phyloP scores from a whole-genome alignment of 2,797 vertebrate genomes.

The Masticophis lateralis region DNA sequence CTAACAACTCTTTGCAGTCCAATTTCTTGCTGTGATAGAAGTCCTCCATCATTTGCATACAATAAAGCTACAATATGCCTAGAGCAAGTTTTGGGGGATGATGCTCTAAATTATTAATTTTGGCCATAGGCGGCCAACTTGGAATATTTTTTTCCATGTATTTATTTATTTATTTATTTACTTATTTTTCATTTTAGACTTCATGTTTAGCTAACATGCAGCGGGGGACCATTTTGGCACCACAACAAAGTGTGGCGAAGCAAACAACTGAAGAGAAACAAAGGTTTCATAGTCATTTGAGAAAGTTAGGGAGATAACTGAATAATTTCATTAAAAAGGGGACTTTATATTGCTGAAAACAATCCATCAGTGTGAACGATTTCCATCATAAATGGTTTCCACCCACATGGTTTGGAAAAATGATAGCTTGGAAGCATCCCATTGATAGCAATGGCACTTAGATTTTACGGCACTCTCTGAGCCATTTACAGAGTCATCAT shows the following conservation, averaged over 20 bases:
- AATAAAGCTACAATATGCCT: neutral
- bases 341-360: neutral
- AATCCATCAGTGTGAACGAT: neutral
- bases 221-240: neutral
- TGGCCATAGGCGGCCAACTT: neutral
- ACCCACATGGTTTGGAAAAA: neutral
- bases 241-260: neutral
- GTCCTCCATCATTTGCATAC: neutral
- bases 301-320: neutral
- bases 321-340: neutral
- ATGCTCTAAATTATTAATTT: neutral
- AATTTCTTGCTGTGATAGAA: neutral
- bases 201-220: neutral
- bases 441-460: too few species aligned
- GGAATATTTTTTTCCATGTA: neutral
- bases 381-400: neutral
- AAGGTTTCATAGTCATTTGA: neutral
- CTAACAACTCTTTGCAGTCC: neutral
- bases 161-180: neutral
- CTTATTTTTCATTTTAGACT: neutral
- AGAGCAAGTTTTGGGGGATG: neutral
- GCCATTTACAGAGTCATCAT: too few species aligned
- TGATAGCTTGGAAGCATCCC: neutral
- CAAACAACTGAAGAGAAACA: neutral
- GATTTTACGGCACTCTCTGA: too few species aligned